Evolutionary conservation across 2,113 vertebrate genomes (phyloP), one percentile per base, ranked within the genome.

Genomic region (Pungitius pungitius): DNA sequence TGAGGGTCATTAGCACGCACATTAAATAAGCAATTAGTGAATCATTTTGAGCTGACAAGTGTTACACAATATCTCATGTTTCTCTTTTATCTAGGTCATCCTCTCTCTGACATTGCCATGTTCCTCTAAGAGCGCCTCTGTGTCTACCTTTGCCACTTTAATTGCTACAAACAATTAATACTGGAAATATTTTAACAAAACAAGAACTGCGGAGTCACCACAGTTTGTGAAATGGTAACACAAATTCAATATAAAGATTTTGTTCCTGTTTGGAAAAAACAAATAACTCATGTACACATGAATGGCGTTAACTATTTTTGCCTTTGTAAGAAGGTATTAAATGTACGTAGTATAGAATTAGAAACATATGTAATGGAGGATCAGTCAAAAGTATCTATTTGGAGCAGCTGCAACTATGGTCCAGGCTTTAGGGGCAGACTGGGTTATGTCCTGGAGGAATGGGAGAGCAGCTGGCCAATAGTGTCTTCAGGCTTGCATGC

Each of bases 1-100:
- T 59, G 62, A 59, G 18, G 40, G 26, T 52, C n/a, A 60, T 70
- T 61, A 57, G 39, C 14, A 13, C 12, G 8, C 9, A 13, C 22
- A 47, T 64, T 43, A 37, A 42, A 42, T 15, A 69, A 69, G 52
- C 45, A 74, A 63, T 77, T 63, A 62, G 64, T 67, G 40, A 35
- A 61, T 76, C 18, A 45, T 39, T 20, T 49, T 49, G 13, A 26
- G 26, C 49, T 26, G 6, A 61, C 13, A 30, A 43, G 39, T 35
- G 27, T 55, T 55, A 45, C 26, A 24, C 37, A 33, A 22, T 40
- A 27, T 26, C 24, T 52, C 45, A 10, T 30, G 18, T 42, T 42
- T 55, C 3, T 57, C n/a, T 47, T 74, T 37, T 2, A 20, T 47
- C 14, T 15, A 43, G 4, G 39, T 65, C 27, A 55, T 27, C 14